Base-by-base conservation (phyloP, 2,113 vertebrate genomes). In the Ciconia maguari region DNA sequence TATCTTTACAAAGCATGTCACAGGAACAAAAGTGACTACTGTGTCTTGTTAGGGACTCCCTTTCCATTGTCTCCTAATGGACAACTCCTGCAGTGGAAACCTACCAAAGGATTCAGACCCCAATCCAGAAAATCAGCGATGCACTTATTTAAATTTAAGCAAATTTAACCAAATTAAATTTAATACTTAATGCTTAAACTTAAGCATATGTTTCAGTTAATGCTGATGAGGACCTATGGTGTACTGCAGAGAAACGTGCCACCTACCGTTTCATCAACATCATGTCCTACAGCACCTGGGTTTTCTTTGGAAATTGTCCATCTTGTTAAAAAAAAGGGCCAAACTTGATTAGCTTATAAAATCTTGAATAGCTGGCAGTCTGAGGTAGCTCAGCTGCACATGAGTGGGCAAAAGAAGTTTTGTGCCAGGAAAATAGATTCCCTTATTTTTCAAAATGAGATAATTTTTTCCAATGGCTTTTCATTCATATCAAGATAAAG, bases 261-360 rank as follows among this genome's bases (percentile, higher is more conserved):
- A 82, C 69, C 61, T 82, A 84, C 48, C 0, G 0, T 52, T 96
- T 72, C 62, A 87, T 57, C 44, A 82, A 57, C 61, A 91, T 51
- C 48, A 9, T 48, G 65, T 87, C 30, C 61, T 87, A 26, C 10
- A 70, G 46, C 70, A 94, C 54, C 65, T 90, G 75, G 4, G 49
- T 90, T 94, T 96, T 91, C 70, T 72, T 90, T 93, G 84, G 90
- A 96, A 90, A 52, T 34, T 66, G 41, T 94, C 87, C 93, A 95
- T 72, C 91, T 60, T 89, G 65, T 94, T 89, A 89, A 89, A 91
- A 94, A 79, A 36, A 75, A 76, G 26, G 32, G 14, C 24, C 26
- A 64, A 65, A 82, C 65, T 44, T 65, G 78, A 89, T 83, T 65
- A 87, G 6, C 74, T 85, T 72, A 78, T 87, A 93, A 96, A 96